These are phyloP conservation scores for Tragelaphus scriptus DNA, from an alignment of 2,113 vertebrate genomes.

Conservation along the genomic window DNA sequence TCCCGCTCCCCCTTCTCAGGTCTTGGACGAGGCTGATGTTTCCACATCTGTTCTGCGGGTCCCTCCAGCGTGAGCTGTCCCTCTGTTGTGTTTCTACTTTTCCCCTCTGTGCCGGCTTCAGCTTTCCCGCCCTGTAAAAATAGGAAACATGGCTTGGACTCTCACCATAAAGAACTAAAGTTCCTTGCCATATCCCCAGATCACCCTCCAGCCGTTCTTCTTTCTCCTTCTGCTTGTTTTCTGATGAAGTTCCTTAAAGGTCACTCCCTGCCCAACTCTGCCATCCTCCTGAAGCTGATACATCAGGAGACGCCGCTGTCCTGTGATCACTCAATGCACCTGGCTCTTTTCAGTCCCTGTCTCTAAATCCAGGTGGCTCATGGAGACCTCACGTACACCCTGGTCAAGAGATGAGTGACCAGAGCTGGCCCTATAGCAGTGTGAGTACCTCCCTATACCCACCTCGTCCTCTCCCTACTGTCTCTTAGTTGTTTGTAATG, in stretches of 20 bases:
- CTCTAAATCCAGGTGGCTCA: not conserved
- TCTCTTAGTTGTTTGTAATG: not conserved
- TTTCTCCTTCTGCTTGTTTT: not conserved
- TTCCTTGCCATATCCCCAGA: not conserved
- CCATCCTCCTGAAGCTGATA: not conserved
- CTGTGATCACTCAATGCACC: not conserved
- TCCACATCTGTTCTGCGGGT: not conserved
- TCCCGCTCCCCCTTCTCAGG: fast-evolving
- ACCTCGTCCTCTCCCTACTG: not conserved
- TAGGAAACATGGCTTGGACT: not conserved
- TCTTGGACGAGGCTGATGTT: not conserved
- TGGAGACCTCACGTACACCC: not conserved
- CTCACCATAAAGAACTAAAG: not conserved
- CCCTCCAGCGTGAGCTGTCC: not conserved
- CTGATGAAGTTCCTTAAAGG: not conserved
- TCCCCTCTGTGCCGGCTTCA: not conserved
- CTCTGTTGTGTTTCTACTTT: not conserved
- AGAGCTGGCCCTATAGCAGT: not conserved
- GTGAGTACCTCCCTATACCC: fast-evolving
- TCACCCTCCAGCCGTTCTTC: not conserved
- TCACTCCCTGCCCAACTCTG: not conserved
- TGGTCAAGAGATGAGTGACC: not conserved
- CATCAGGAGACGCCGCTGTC: not conserved
- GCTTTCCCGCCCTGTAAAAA: not conserved
- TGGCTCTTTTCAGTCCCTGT: not conserved